A percentile compares a stretch with the other conserved stretches of the same genome.
Conservation (phyloP, 2,888 invertebrate genomes). For the Aporophyla lueneburgensis region DNA sequence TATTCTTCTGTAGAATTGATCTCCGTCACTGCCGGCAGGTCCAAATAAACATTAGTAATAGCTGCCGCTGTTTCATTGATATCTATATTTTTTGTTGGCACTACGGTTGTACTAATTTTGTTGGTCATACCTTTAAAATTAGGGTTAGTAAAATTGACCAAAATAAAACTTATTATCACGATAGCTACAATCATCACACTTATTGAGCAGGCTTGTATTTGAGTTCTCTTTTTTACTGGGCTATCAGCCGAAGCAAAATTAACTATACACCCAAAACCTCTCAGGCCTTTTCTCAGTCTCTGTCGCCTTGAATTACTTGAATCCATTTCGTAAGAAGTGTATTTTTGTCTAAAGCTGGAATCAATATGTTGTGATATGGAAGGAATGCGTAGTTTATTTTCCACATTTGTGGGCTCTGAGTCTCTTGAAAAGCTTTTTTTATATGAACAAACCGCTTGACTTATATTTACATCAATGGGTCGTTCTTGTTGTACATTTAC, state of each 20-base stretch:
- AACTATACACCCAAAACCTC: slow-evolving; percentile 87
- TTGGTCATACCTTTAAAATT: slow-evolving; percentile 81
- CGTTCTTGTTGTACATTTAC: slow-evolving; percentile 69
- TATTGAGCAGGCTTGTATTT: slow-evolving; percentile 90
- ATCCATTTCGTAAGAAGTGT: slow-evolving; percentile 81
- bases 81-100: slow-evolving; percentile 84
- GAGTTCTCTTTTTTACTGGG: slow-evolving; percentile 86
- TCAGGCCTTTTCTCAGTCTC: slow-evolving; percentile 87
- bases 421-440: slow-evolving; percentile 70
- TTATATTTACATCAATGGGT: slow-evolving; percentile 66
- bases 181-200: slow-evolving; percentile 89
- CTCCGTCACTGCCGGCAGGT: slow-evolving; percentile 68
- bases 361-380: slow-evolving; percentile 87
- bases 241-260: slow-evolving; percentile 86
- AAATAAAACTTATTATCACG: slow-evolving; percentile 88
- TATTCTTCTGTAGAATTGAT: slow-evolving; percentile 67
- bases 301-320: slow-evolving; percentile 76
- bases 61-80: slow-evolving; percentile 80
- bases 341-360: slow-evolving; percentile 84
- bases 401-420: slow-evolving; percentile 64
- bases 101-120: slow-evolving; percentile 85
- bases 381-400: slow-evolving; percentile 81
- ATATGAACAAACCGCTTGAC: slow-evolving; percentile 67
- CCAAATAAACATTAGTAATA: slow-evolving; percentile 76
- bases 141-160: slow-evolving; percentile 88